These are phyloP conservation scores for Vulpes vulpes DNA, from an alignment of 2,113 vertebrate genomes.

Conservation along the genomic window DNA sequence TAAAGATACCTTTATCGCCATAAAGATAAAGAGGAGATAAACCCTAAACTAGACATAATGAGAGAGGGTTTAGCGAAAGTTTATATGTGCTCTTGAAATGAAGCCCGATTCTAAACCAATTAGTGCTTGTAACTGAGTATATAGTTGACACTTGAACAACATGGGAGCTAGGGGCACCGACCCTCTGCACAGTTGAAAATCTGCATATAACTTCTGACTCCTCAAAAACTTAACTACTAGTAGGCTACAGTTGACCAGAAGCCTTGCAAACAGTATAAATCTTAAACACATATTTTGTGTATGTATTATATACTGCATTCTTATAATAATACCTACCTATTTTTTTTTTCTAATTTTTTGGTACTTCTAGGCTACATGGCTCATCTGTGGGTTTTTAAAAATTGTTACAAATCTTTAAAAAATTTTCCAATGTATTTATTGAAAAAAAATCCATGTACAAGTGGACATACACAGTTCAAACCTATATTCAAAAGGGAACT, in stretches of 20 bases:
- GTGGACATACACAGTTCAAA: background rate
- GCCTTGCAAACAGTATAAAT: background rate
- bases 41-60: background rate
- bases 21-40: background rate
- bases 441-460: background rate
- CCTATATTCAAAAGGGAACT: background rate
- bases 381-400: background rate
- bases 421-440: background rate
- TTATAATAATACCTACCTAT: background rate
- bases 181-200: background rate
- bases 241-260: background rate
- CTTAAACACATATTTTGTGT: background rate
- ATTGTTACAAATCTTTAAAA: background rate
- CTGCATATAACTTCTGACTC: background rate
- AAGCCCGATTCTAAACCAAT: background rate
- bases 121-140: background rate
- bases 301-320: background rate
- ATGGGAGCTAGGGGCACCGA: background rate
- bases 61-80: background rate
- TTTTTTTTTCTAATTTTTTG: background rate
- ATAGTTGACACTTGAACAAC: background rate
- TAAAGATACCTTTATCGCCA: no score
- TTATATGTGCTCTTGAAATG: background rate
- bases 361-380: background rate
- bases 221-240: background rate